A percentile compares a stretch with the other conserved stretches of the same genome.
Evolutionary conservation across 2,113 vertebrate species (phyloP).

Genomic region (Cyprinodon tularosa): DNA sequence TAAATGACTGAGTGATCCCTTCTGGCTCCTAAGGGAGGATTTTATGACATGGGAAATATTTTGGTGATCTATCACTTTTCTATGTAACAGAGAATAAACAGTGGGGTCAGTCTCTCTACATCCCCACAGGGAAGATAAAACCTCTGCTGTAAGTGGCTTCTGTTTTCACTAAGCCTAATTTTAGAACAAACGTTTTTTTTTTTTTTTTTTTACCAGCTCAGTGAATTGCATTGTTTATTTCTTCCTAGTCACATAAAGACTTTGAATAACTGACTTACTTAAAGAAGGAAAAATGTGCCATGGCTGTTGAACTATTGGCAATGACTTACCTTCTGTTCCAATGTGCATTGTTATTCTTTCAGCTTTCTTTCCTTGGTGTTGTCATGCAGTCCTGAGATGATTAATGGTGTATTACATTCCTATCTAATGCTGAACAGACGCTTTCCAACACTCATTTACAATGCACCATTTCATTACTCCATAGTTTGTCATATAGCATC

Average conservation of each 20-base stretch:
- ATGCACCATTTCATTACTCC: slow-evolving; percentile 32
- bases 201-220: neutral
- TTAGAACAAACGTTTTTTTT: neutral
- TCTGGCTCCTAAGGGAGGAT: slow-evolving; percentile 21
- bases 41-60: slow-evolving; percentile 55
- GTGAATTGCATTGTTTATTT: neutral
- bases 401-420: slow-evolving; percentile 47
- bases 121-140: neutral
- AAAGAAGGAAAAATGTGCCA: neutral
- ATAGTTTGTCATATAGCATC: neutral
- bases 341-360: slow-evolving; percentile 38
- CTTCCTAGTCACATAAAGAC: slow-evolving; percentile 1
- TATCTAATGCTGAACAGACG: slow-evolving; percentile 46
- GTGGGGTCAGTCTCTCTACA: neutral
- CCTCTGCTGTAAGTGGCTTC: neutral
- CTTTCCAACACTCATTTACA: slow-evolving; percentile 1
- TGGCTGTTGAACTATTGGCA: slow-evolving; percentile 29
- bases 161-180: neutral
- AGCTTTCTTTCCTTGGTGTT: slow-evolving; percentile 39
- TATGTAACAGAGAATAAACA: slow-evolving; percentile 23
- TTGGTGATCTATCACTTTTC: slow-evolving; percentile 34
- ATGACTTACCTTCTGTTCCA: slow-evolving; percentile 35
- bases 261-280: neutral
- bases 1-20: slow-evolving; percentile 55
- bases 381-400: slow-evolving; percentile 52